Evolutionary conservation across 2,113 vertebrate genomes (phyloP), one percentile per base, ranked within the genome.

Genomic region (Pogona vitticeps): DNA sequence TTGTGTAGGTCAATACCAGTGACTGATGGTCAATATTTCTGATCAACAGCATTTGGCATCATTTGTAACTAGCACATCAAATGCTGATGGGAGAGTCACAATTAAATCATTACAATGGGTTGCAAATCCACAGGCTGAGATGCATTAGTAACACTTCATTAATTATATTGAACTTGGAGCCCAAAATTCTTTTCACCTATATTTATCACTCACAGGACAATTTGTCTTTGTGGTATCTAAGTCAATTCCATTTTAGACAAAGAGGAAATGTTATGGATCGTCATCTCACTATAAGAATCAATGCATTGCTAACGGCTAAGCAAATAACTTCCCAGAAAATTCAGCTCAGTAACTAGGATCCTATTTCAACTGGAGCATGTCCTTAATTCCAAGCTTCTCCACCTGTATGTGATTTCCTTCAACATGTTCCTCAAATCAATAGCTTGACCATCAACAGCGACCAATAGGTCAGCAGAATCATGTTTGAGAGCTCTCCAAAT

Each of bases 101-200:
- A 92, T 88, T 88, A 94, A 95, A 95, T 95, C 94, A 92, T 95
- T 94, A 95, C 61, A 87, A 70, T 80, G 70, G 91, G 94, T 95
- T 93, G 88, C 90, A 94, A 94, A 95, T 94, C 91, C 93, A 94
- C 83, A 75, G 87, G 89, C 88, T 73, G 92, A 94, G 94, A 91
- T 0, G 12, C 78, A 93, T 93, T 94, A 95, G 94, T 93, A 94
- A 92, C 93, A 94, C 91, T 94, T 93, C 91, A 94, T 95, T 95
- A 95, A 92, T 94, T 94, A 91, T 94, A 95, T 95, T 86, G 95
- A 95, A 94, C 88, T 67, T 93, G 76, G 80, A 91, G 89, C 79
- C 90, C 0, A 2, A 93, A 94, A 93, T 94, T 95, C 87, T 81
- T 82, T 91, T 88, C 0, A 0, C 88, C 91, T 91, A 58, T 91